Conservation (phyloP, 2,797 vertebrate species). For the Amniataba percoides region DNA sequence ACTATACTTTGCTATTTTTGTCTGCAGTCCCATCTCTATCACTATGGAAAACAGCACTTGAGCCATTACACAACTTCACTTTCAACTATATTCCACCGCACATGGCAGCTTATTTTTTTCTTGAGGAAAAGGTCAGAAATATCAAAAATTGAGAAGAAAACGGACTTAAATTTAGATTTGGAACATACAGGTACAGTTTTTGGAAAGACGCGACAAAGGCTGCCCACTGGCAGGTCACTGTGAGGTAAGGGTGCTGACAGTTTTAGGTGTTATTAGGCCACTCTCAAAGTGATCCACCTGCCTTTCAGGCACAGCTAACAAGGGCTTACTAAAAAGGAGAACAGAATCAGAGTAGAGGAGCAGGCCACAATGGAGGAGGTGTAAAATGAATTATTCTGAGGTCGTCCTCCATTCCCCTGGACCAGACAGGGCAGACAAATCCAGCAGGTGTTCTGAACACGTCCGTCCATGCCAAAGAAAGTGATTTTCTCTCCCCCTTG, state of each 20-base stretch:
- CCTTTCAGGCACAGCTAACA: conserved; percentile 59
- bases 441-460: conserved; percentile 63
- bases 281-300: conserved; percentile 44
- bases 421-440: conserved; percentile 64
- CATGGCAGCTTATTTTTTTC: conserved; percentile 46
- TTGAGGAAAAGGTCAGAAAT: conserved; percentile 14
- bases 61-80: conserved; percentile 51
- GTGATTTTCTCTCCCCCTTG: conserved; percentile 54
- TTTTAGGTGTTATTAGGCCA: conserved; percentile 44
- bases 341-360: conserved; percentile 43
- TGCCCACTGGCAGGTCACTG: conserved; percentile 26
- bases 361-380: conserved; percentile 43
- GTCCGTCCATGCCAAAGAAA: conserved; percentile 62
- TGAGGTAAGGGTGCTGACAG: conserved; percentile 38
- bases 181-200: conserved; percentile 13
- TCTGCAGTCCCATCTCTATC: conserved; percentile 64
- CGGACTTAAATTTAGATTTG: conserved; percentile 24
- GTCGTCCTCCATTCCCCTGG: conserved; percentile 47
- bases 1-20: conserved; percentile 66
- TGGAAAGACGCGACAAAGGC: background rate
- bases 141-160: background rate
- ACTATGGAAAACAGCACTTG: conserved; percentile 57
- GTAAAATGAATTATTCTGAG: conserved; percentile 76
- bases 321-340: conserved; percentile 50
- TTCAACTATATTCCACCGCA: conserved; percentile 62